Base-by-base conservation (phyloP, 1,140 invertebrate genomes). In the Drosophila albomicans region DNA sequence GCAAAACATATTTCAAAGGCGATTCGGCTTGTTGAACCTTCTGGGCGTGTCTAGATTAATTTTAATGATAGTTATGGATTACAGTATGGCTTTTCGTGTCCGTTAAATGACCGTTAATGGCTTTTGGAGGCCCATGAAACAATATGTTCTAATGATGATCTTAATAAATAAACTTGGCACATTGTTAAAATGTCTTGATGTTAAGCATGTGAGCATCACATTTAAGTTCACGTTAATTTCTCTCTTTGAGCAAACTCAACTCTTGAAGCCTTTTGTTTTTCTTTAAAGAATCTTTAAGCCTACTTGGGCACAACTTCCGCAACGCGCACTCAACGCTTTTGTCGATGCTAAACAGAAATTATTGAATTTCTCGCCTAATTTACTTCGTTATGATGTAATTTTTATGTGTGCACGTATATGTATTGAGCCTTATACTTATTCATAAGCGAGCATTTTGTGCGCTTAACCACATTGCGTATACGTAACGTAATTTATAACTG, bases 361-460 rank as follows among this genome's bases (percentile, higher is more conserved):
- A 86, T 87, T 88, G 79, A 87, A 87, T 88, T 87, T 88, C 76
- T 70, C 65, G 77, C 72, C 69, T 79, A 87, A 87, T 87, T 87
- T 88, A 88, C 76, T 80, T 68, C 65, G 72, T 75, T 88, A 72
- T 73, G 59, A 70, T 87, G 48, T 75, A 46, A 45, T 67, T 57
- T 52, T 5, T 46, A 13, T 54, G 8, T 57, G n/a, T 57, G 30
- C 28, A 11, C n/a, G 32, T 43, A 11, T 61, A n/a, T 72, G 15
- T 61, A 35, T 38, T 48, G 41, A 46, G 61, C 3, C 64, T 46
- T 82, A 65, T 79, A 56, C 30, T 56, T 56, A 82, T 86, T 86
- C 84, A 86, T 87, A 87, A 88, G 72, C 68, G 82, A 73, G 78
- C 74, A 79, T 64, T 87, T 79, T 86, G 81, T 79, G 68, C 58